phyloP scores from a whole-genome alignment of 1,140 invertebrate species.

The Acyrthosiphon pisum region DNA sequence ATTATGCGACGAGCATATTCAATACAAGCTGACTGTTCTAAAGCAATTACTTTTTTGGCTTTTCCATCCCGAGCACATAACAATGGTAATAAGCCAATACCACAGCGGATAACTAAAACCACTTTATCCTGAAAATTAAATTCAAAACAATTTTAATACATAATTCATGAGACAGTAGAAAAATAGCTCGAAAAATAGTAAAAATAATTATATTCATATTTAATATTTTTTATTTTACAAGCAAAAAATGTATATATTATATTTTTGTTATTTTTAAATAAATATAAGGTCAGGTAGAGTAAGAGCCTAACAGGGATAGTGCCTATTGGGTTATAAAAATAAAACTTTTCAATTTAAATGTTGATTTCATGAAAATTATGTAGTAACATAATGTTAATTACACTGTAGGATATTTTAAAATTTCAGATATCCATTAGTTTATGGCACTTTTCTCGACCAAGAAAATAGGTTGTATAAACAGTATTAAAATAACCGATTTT shows the following conservation, averaged over 20 bases:
- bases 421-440: too few species aligned
- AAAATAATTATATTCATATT: background rate
- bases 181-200: background rate
- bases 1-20: slow-evolving; percentile 40
- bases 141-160: background rate
- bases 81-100: slow-evolving; percentile 48
- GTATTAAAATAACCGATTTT: too few species aligned
- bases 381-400: too few species aligned
- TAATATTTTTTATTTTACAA: background rate
- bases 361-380: too few species aligned
- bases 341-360: too few species aligned
- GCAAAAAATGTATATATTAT: background rate
- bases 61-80: slow-evolving; percentile 19
- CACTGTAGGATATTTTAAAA: too few species aligned
- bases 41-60: slow-evolving; percentile 40
- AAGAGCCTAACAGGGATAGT: too few species aligned
- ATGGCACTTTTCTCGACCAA: too few species aligned
- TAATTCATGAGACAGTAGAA: background rate
- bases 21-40: slow-evolving; percentile 30
- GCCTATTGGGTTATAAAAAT: too few species aligned
- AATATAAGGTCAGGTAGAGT: background rate
- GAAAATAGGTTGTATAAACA: too few species aligned
- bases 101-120: slow-evolving; percentile 20
- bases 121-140: slow-evolving; percentile 27
- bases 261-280: background rate